A percentile compares a stretch with the other conserved stretches of the same genome.
phyloP scores from a whole-genome alignment of 2,888 invertebrate species.

The Cephus nigrinus region DNA sequence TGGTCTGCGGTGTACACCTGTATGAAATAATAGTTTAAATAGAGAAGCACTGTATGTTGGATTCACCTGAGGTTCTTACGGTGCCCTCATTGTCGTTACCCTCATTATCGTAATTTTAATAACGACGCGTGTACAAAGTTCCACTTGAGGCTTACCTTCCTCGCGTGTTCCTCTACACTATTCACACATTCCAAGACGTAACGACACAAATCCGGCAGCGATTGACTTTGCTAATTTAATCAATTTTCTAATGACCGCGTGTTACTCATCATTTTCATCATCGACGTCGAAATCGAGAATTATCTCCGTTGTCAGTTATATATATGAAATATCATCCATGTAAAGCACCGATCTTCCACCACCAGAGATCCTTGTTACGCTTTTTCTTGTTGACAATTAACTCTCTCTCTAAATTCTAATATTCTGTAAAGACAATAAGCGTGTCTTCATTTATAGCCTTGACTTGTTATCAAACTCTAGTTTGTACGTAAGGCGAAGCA shows the following conservation, averaged over 20 bases:
- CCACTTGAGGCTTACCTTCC: slow-evolving; percentile 32
- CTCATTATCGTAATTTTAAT: not conserved
- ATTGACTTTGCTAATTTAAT: not conserved
- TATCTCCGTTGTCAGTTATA: not conserved
- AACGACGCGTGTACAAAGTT: slow-evolving; percentile 54
- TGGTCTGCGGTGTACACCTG: slow-evolving; percentile 35
- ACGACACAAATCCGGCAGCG: not conserved
- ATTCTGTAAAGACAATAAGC: slow-evolving; percentile 53
- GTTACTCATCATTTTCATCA: not conserved
- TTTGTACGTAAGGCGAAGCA: not conserved
- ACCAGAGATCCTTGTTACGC: not conserved
- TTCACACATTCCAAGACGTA: not conserved
- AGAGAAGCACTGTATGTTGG: slow-evolving; percentile 57
- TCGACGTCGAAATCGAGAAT: not conserved
- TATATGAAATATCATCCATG: not conserved
- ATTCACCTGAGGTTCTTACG: slow-evolving; percentile 53
- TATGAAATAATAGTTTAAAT: slow-evolving; percentile 40
- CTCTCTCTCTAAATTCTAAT: slow-evolving; percentile 5
- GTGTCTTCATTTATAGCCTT: slow-evolving; percentile 42
- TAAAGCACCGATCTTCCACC: not conserved
- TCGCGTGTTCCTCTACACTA: not conserved
- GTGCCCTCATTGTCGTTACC: slow-evolving; percentile 45
- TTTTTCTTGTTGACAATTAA: not conserved
- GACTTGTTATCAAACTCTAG: not conserved
- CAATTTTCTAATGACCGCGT: not conserved